Base-by-base conservation (phyloP, 2,797 vertebrate species). In the Gila robusta region DNA sequence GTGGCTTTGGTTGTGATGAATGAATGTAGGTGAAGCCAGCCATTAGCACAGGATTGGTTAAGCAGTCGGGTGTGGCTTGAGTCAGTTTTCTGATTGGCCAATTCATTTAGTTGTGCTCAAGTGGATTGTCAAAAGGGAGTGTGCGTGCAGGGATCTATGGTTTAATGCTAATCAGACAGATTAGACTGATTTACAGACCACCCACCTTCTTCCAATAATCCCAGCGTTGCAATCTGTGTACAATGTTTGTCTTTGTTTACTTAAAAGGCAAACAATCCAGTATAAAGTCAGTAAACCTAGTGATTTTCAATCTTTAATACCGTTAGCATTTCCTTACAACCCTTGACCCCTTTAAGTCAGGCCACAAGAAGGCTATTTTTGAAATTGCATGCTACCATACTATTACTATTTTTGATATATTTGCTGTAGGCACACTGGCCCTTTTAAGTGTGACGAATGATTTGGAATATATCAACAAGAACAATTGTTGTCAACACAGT, bases 181-280 rank as follows among this genome's bases (percentile, higher is more conserved):
- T 87, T 70, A 88, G 79, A 87, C 17, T 10, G n/a, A 80, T 70
- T 81, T 67, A 72, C 23, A 79, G 78, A 79, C 82, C 74, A 81
- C 64, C 59, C 54, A 64, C 80, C 37, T 49, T 62, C 59, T 85
- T 70, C 37, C 62, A 35, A 44, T 85, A 87, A 87, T 88, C 72
- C 49, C 35, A 79, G 62, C 23, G 81, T n/a, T 72, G 49, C 41
- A 5, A 16, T 66, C 1, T 47, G 32, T 79, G 47, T 59, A 32
- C 23, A 59, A 11, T 70, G 21, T 54, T 81, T 7, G 0, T 44
- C 16, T 79, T 35, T 77, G 32, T 56, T 59, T 62, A 62, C 56
- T 17, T 26, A 66, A 66, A 66, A 64, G 23, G 26, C 10, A n/a
- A 12, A 26, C 56, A 37, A 70, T 39, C 4, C 35, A 70, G 21